These are phyloP conservation scores for Poecilus cupreus DNA, from an alignment of 2,888 invertebrate genomes.

Conservation along the genomic window DNA sequence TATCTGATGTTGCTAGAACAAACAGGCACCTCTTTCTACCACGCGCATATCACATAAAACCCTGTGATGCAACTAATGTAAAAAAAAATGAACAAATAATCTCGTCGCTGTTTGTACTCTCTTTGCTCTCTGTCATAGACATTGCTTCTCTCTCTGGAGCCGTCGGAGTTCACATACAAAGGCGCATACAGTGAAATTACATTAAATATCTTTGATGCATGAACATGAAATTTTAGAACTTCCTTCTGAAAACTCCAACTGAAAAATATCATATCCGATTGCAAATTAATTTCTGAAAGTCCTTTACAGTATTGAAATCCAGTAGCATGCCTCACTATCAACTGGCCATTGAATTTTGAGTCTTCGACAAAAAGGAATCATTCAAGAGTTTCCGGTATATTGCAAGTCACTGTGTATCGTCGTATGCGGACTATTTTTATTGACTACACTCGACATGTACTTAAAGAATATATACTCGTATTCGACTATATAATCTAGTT, in stretches of 20 bases:
- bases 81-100: constrained; percentile 18
- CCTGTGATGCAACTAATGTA: background rate
- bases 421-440: background rate
- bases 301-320: background rate
- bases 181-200: background rate
- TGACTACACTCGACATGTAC: background rate
- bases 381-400: background rate
- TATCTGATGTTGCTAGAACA: background rate
- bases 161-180: background rate
- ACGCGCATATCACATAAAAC: background rate
- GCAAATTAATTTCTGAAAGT: constrained; percentile 7
- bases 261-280: constrained; percentile 17
- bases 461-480: no score
- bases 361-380: background rate
- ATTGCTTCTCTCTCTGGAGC: background rate
- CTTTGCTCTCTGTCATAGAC: no score
- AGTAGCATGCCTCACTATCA: background rate
- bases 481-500: no score
- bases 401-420: no score
- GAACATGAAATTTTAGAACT: constrained; percentile 15
- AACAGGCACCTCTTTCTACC: background rate
- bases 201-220: constrained; percentile 28
- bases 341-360: background rate
- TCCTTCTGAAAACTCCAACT: background rate
- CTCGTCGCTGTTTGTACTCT: background rate